Evolutionary conservation across 2,888 invertebrate species (phyloP), one percentile per base, ranked within the genome.

Genomic region (Lasioglossum oenotherae): DNA sequence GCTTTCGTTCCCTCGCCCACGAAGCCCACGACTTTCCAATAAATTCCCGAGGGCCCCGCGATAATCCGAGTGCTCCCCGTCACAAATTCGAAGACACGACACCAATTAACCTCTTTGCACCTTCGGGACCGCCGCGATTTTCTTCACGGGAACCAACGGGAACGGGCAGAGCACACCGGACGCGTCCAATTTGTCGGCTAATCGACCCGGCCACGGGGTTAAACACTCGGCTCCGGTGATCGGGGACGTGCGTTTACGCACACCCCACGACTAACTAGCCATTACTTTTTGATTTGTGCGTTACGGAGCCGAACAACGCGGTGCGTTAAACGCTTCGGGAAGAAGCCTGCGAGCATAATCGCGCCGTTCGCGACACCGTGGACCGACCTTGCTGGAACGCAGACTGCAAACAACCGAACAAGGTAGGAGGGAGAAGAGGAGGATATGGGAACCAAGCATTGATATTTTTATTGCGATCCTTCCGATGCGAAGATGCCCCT

Each of bases 251-350:
- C 87, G 85, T 90, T 91, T 89, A 91, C 88, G 90, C 84, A 79
- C 80, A 31, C 74, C 72, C 72, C 74, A 86, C 81, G 81, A 88
- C 91, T 90, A 92, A 90, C 92, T 90, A 90, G 89, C 90, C 88
- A 92, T 92, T 92, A 92, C 87, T 92, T 92, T 92, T 91, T 92
- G 90, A 92, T 92, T 92, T 91, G 91, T 90, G 89, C 87, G 81
- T 87, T 60, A 80, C 57, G 69, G 69, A 60, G 78, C 6, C 76
- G 81, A 75, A 76, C 84, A 80, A 60, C 78, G 81, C 79, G 64
- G 72, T 46, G 69, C 85, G 85, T 85, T 72, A 75, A 78, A 82
- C 78, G 81, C 83, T 87, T 88, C 87, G 75, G 83, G 82, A 78
- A 72, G 79, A 77, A 71, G 38, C 71, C 38, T 12, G 72, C 60